These are phyloP conservation scores for Galaxias olidus DNA, from an alignment of 2,797 vertebrate genomes.

Conservation along the genomic window DNA sequence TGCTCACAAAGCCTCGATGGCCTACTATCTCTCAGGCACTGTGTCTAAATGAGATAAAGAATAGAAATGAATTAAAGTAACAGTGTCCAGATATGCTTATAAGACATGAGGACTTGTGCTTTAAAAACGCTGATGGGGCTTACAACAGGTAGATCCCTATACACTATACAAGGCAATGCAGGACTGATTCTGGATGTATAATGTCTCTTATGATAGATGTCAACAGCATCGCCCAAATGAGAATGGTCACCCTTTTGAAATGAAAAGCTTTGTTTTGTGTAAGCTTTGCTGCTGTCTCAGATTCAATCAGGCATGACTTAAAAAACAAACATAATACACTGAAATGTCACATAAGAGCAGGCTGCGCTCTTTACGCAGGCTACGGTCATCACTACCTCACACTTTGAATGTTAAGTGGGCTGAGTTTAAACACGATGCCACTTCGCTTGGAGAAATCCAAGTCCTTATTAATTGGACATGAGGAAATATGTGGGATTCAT, in stretches of 20 bases:
- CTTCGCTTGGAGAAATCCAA: constrained; percentile 24
- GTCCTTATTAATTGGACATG: constrained; percentile 21
- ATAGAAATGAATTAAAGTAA: constrained; percentile 20
- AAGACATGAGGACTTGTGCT: constrained; percentile 15
- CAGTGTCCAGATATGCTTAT: constrained; percentile 19
- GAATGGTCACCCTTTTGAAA: constrained; percentile 7
- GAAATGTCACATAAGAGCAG: too few relatives aligned
- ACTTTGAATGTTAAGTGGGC: constrained; percentile 13
- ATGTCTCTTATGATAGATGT: background rate
- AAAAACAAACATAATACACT: too few relatives aligned
- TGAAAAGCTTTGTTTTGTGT: constrained; percentile 14
- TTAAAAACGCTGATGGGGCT: constrained; percentile 14
- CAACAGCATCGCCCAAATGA: background rate
- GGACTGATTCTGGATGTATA: background rate
- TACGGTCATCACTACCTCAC: too few relatives aligned
- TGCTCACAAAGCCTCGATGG: background rate
- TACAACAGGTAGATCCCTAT: constrained; percentile 1
- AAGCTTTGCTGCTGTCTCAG: too few relatives aligned
- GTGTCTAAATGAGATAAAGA: constrained; percentile 15
- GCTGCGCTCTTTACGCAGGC: too few relatives aligned
- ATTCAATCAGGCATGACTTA: too few relatives aligned
- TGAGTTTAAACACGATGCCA: constrained; percentile 26
- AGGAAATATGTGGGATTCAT: constrained; percentile 25
- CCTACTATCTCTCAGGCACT: background rate
- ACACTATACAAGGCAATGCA: constrained; percentile 16